These are phyloP conservation scores for Prunella strophiata DNA, from an alignment of 2,797 vertebrate species.

Conservation along the genomic window DNA sequence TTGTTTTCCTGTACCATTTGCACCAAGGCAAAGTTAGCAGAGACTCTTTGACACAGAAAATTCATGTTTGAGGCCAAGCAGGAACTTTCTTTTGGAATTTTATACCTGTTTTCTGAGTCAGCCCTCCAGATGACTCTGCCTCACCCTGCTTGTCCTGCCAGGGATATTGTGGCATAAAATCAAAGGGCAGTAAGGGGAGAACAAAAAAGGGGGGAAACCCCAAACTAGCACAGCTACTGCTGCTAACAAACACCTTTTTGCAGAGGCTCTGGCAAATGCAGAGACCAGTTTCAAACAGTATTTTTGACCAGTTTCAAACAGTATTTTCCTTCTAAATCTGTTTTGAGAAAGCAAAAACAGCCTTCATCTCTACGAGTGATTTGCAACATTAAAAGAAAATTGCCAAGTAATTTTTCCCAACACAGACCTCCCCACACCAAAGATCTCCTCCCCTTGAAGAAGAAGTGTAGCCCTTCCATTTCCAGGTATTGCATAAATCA, in stretches of 20 bases:
- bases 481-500: background rate
- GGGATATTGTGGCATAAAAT: background rate
- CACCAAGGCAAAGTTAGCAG: background rate
- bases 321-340: background rate
- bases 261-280: background rate
- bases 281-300: background rate
- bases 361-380: background rate
- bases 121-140: background rate
- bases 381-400: background rate
- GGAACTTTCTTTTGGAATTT: background rate
- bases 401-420: background rate
- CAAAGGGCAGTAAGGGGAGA: background rate
- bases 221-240: background rate
- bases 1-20: background rate
- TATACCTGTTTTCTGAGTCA: background rate
- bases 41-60: background rate
- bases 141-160: background rate
- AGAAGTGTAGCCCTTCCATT: background rate
- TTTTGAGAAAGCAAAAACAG: background rate
- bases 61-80: background rate
- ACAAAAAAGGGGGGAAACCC: rapidly evolving
- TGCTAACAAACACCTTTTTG: background rate
- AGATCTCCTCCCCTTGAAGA: background rate
- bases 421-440: background rate
- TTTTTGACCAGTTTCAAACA: background rate